Base-by-base conservation (phyloP, 35 echinoderm and acorn worm genomes). In the Heliocidaris erythrogramma region DNA sequence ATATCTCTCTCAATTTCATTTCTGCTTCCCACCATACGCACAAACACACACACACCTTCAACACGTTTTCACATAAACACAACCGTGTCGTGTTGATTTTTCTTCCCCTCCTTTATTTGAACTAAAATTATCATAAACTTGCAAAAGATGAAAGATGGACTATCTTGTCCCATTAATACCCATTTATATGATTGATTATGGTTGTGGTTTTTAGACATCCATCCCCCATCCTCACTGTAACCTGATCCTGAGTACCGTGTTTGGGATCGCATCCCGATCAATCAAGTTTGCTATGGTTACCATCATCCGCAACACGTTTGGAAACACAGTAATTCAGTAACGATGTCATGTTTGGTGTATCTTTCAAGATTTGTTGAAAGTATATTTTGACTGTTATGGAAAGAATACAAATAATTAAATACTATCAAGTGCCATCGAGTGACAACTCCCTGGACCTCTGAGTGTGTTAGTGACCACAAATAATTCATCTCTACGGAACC, bases 241-340 rank as follows among this genome's bases (percentile, higher is more conserved):
- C 65, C 65, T 8, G 65, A 78, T n/a, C 4, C 65, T 18, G 65
- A 78, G 27, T 78, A 78, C 21, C 27, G 65, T 78, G 65, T 78
- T 78, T n/a, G 27, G 65, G 65, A 78, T 78, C 65, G 65, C 65
- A 78, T 78, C 65, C 27, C 65, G 6, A n/a, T 78, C 65, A 78
- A 78, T 78, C 65, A 78, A 21, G 65, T 18, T 78, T 78, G 65
- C 65, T 78, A 78, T 78, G 65, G 65, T 78, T 78, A 78, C 65
- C 17, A 27, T 24, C 65, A 7, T 78, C 65, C 8, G 65, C 7
- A 78, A 78, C 65, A 78, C 65, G 65, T 78, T 78, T 78, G 17
- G 65, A 21, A 78, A 78, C 65, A 78, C 27, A 21, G 27, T 78
- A 78, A 78, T 78, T 78, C 65, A 78, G 27, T 27, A 78, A 27